phyloP scores from a whole-genome alignment of 2,113 vertebrate genomes.

The Pelusios castaneus region DNA sequence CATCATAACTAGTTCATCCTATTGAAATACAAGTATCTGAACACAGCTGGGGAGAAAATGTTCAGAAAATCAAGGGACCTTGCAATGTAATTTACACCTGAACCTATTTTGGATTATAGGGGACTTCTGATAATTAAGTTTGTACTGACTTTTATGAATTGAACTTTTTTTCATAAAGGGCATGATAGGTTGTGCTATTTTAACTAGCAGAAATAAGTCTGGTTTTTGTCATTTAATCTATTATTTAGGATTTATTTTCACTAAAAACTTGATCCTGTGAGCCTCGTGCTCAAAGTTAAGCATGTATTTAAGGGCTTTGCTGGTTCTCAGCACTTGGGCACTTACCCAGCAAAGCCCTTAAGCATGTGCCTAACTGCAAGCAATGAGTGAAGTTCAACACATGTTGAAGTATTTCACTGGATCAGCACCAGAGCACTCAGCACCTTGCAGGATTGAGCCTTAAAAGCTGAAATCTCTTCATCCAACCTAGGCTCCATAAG shows the following conservation, averaged over 20 bases:
- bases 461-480: constrained; percentile 3
- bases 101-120: background rate
- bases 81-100: background rate
- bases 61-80: background rate
- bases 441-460: constrained; percentile 29
- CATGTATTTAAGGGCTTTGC: background rate
- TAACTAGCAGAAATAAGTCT: background rate
- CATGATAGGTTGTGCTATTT: background rate
- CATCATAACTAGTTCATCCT: background rate
- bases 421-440: background rate
- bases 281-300: background rate
- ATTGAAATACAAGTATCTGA: background rate
- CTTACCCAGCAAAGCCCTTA: constrained; percentile 26
- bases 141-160: background rate
- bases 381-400: constrained; percentile 4
- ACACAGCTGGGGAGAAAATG: background rate
- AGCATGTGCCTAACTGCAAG: background rate
- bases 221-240: background rate
- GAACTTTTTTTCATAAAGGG: background rate
- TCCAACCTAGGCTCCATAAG: background rate
- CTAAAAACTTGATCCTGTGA: background rate
- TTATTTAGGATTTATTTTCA: background rate
- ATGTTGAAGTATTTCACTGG: constrained; percentile 12
- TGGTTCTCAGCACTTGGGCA: background rate
- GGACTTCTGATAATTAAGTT: background rate